Conservation (phyloP, 2,888 invertebrate genomes). For the Amphipyra tragopoginis region DNA sequence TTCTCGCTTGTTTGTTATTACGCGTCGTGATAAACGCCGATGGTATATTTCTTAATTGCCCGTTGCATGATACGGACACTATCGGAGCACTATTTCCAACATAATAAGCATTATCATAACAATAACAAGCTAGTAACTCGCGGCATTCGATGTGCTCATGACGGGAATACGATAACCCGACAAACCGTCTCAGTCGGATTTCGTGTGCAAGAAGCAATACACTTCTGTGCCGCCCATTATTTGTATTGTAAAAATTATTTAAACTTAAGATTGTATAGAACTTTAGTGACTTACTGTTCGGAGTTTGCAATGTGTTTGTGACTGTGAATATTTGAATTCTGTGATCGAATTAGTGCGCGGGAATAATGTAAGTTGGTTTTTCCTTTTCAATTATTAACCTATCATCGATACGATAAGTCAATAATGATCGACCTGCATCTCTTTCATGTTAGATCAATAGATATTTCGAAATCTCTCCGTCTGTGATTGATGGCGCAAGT, state of each 20-base stretch:
- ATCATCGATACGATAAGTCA: conserved; percentile 37
- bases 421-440: conserved; percentile 30
- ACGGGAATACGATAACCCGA: conserved; percentile 70
- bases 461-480: conserved; percentile 55
- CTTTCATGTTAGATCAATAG: conserved; percentile 42
- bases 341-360: conserved; percentile 25
- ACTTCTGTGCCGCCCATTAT: conserved; percentile 23
- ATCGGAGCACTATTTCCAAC: conserved; percentile 86
- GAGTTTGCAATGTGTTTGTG: conserved; percentile 58
- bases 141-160: conserved; percentile 77
- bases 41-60: conserved; percentile 86
- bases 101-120: conserved; percentile 89
- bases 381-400: conserved; percentile 49
- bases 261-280: conserved; percentile 6
- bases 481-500: conserved; percentile 77
- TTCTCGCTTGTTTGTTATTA: conserved; percentile 74
- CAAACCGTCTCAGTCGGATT: conserved; percentile 68
- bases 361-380: conserved; percentile 60
- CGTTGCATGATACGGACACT: conserved; percentile 84
- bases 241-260: conserved; percentile 2
- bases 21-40: conserved; percentile 72
- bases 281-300: conserved; percentile 11
- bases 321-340: conserved; percentile 33
- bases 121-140: conserved; percentile 85
- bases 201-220: conserved; percentile 58